Percentiles rank a stretch among this genome's conserved stretches.
These are phyloP conservation scores for Stylophora pistillata DNA, from an alignment of 64 coral and sea anemone genomes.

Conservation along the genomic window DNA sequence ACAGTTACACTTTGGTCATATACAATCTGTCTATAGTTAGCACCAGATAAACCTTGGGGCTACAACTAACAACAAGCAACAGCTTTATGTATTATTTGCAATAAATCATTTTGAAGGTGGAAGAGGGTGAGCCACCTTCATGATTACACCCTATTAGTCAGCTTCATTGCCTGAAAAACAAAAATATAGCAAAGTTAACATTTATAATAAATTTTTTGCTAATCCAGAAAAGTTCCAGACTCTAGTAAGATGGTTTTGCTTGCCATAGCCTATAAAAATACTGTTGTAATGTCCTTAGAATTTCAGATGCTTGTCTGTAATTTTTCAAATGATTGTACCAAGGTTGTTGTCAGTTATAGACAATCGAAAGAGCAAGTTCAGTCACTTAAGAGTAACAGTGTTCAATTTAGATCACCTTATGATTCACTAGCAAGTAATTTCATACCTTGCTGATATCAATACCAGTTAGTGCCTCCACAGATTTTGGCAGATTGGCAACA, in stretches of 20 bases:
- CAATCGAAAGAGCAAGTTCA: background rate
- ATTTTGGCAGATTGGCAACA: constrained; percentile 88
- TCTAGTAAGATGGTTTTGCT: too few species aligned
- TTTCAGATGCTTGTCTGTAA: too few species aligned
- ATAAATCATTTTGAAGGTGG: background rate
- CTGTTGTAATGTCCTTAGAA: too few species aligned
- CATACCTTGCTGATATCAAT: constrained; percentile 95
- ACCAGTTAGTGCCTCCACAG: constrained; percentile 93
- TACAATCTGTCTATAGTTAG: background rate
- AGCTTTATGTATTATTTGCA: background rate
- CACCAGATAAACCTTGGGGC: background rate
- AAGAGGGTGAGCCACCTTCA: background rate
- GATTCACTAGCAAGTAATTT: too few species aligned
- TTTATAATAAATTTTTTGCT: background rate
- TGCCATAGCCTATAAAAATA: too few species aligned
- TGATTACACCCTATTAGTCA: constrained; percentile 49
- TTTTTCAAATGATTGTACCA: too few species aligned
- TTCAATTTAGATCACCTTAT: background rate
- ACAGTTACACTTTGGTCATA: background rate
- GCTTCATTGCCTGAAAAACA: constrained; percentile 78
- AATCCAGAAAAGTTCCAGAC: background rate
- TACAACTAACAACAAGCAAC: background rate
- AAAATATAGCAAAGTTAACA: constrained; percentile 5
- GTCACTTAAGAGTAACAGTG: background rate
- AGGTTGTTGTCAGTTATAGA: too few species aligned